Percentiles rank a stretch among this genome's conserved stretches.
Conservation (phyloP, 2,888 invertebrate species). For the Acrobasis suavella region DNA sequence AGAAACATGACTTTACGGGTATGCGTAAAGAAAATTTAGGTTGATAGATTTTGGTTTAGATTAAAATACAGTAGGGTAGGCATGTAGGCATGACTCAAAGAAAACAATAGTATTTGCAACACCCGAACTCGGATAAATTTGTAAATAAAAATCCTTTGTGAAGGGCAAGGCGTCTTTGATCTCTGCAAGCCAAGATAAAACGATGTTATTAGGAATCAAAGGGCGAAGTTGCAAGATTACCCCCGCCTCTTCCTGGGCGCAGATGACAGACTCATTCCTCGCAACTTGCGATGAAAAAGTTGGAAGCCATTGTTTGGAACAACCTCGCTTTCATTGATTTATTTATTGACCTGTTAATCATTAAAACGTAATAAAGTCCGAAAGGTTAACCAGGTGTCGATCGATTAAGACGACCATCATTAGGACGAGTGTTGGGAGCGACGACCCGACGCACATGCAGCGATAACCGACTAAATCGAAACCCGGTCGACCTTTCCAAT, state of each 20-base stretch:
- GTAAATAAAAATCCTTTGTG: constrained; percentile 6
- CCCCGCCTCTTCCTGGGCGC: constrained; percentile 32
- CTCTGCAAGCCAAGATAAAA: constrained; percentile 34
- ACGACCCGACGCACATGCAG: too few species aligned
- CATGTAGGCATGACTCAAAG: neutral
- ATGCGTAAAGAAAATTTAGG: too few species aligned
- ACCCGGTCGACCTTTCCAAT: too few species aligned
- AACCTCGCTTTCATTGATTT: neutral
- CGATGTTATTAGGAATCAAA: constrained; percentile 37
- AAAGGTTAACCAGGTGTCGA: too few species aligned
- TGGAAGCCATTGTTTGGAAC: constrained; percentile 13
- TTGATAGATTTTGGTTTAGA: too few species aligned
- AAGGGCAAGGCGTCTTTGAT: constrained; percentile 32
- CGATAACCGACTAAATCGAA: too few species aligned
- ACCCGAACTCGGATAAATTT: neutral
- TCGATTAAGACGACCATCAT: too few species aligned
- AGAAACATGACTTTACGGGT: too few species aligned
- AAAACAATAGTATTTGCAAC: constrained; percentile 1
- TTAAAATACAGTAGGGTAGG: too few species aligned
- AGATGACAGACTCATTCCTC: constrained; percentile 35
- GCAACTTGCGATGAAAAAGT: constrained; percentile 33
- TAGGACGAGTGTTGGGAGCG: too few species aligned
- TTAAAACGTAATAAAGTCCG: too few species aligned
- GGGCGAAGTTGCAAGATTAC: constrained; percentile 37
- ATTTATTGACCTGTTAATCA: too few species aligned